Evolutionary conservation across 2,113 vertebrate genomes (phyloP).

Genomic region (Seriola aureovittata): DNA sequence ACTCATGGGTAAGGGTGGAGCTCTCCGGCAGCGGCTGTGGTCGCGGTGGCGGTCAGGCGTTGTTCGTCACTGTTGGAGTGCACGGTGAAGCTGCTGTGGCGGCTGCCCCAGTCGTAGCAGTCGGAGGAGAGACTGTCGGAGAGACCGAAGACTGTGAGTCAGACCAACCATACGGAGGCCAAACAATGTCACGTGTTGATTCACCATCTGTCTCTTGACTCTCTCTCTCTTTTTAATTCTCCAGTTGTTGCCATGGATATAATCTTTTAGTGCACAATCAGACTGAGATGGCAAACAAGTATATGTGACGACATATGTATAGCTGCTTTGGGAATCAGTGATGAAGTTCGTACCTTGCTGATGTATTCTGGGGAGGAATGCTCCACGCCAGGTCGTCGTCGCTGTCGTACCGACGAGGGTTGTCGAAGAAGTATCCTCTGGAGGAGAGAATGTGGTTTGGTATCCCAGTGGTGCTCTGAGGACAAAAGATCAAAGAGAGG

Average conservation of each 20-base stretch:
- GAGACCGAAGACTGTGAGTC: not conserved
- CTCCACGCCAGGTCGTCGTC: constrained; percentile 95
- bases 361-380: constrained; percentile 88
- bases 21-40: constrained; percentile 70
- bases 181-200: too few species aligned
- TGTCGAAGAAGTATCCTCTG: constrained; percentile 95
- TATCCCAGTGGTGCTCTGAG: constrained; percentile 86
- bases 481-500: not conserved
- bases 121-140: constrained; percentile 87
- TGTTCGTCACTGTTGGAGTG: constrained; percentile 85
- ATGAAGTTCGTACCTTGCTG: constrained; percentile 84
- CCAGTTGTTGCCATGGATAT: too few species aligned
- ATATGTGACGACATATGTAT: too few species aligned
- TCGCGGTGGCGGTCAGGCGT: constrained; percentile 69
- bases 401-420: constrained; percentile 94
- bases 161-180: too few species aligned
- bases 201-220: too few species aligned
- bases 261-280: too few species aligned
- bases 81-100: constrained; percentile 89
- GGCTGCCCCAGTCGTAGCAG: constrained; percentile 90
- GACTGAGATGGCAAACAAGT: too few species aligned
- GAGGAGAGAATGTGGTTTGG: constrained; percentile 91
- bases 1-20: constrained; percentile 80
- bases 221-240: too few species aligned
- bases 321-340: not conserved